phyloP scores from a whole-genome alignment of 92 coral and sea anemone species.

The Montipora capitata region DNA sequence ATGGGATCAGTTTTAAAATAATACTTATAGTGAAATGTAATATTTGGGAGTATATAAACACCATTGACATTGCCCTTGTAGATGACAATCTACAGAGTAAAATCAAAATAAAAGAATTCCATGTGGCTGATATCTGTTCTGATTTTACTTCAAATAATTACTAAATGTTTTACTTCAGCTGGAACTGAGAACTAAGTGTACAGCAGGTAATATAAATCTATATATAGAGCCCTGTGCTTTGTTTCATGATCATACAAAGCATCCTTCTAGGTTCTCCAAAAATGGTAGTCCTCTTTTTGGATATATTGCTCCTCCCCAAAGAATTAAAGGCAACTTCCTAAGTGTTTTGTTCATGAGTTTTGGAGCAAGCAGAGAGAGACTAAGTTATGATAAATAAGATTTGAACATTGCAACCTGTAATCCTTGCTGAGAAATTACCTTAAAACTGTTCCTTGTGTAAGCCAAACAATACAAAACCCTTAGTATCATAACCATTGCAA shows the following conservation, averaged over 20 bases:
- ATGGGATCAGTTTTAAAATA: not conserved
- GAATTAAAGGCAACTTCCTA: slow-evolving; percentile 1
- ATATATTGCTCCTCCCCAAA: slow-evolving; percentile 10
- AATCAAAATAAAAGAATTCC: slow-evolving; percentile 6
- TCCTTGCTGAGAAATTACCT: not conserved
- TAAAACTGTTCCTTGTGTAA: not conserved
- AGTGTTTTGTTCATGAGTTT: slow-evolving; percentile 3
- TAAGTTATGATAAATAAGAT: not conserved
- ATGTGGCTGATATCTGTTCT: slow-evolving; percentile 1
- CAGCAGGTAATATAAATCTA: slow-evolving; percentile 2
- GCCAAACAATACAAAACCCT: slow-evolving; percentile 2
- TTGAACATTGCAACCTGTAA: slow-evolving; percentile 6
- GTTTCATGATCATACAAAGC: slow-evolving; percentile 3
- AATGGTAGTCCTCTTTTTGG: not conserved
- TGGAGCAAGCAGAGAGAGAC: not conserved
- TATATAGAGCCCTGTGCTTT: not conserved
- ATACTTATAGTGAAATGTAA: not conserved
- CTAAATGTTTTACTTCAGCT: not conserved
- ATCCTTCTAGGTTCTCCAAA: slow-evolving; percentile 5
- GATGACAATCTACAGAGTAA: slow-evolving; percentile 7
- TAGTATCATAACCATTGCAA: slow-evolving; percentile 9
- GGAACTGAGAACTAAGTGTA: slow-evolving; percentile 6
- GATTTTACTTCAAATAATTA: slow-evolving; percentile 3
- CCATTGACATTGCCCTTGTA: slow-evolving; percentile 6
- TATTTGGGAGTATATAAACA: slow-evolving; percentile 10